phyloP scores from a whole-genome alignment of 2,797 vertebrate genomes.

The Schizopygopsis malacanthus region DNA sequence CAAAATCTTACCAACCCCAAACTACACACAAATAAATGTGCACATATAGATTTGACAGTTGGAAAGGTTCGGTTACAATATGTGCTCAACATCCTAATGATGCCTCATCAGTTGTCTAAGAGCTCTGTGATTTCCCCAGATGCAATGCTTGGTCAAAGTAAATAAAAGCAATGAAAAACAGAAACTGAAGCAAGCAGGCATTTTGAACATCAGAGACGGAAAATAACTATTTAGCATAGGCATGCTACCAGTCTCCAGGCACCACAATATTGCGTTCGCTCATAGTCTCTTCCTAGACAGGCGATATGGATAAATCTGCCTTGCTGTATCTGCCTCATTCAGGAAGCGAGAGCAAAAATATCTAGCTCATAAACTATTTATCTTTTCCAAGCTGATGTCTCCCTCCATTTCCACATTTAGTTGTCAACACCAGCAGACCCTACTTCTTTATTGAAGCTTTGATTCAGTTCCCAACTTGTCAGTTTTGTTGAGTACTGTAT shows the following conservation, averaged over 20 bases:
- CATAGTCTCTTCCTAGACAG: slow-evolving; percentile 12
- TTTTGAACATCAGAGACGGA: slow-evolving; percentile 19
- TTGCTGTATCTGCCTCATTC: slow-evolving; percentile 54
- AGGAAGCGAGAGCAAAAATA: slow-evolving; percentile 75
- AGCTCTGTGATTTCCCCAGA: slow-evolving; percentile 19
- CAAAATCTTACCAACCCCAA: neutral
- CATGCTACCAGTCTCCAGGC: neutral
- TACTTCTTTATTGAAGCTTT: slow-evolving; percentile 79
- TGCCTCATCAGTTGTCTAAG: slow-evolving; percentile 3
- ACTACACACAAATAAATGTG: neutral
- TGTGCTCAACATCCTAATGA: slow-evolving; percentile 21
- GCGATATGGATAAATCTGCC: slow-evolving; percentile 57
- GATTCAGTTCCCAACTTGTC: slow-evolving; percentile 77
- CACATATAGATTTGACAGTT: neutral
- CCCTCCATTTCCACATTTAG: slow-evolving; percentile 64
- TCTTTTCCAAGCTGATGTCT: slow-evolving; percentile 71
- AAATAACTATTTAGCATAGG: neutral
- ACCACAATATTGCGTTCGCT: slow-evolving; percentile 14
- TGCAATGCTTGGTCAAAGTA: slow-evolving; percentile 25
- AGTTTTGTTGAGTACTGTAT: slow-evolving; percentile 74
- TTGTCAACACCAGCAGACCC: slow-evolving; percentile 75
- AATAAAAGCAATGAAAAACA: slow-evolving; percentile 25
- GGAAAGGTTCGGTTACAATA: neutral
- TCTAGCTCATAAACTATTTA: slow-evolving; percentile 81
- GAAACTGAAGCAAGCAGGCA: neutral